phyloP scores from a whole-genome alignment of 1,140 invertebrate species.

The Drosophila novamexicana region DNA sequence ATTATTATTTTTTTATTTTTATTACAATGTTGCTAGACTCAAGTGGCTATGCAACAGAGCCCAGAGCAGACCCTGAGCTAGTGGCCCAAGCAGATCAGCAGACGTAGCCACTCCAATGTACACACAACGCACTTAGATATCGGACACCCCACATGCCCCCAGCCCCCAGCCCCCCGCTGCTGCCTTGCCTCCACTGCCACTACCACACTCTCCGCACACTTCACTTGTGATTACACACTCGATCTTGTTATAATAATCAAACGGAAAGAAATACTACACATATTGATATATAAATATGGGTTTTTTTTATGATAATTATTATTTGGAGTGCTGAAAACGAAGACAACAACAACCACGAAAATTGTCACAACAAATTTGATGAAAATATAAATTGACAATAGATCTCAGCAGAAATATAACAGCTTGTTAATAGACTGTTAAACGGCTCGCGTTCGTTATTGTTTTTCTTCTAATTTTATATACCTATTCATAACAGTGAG shows the following conservation, averaged over 20 bases:
- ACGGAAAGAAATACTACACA: slow-evolving; percentile 49
- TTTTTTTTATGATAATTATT: slow-evolving; percentile 75
- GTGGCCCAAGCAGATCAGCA: slow-evolving; percentile 26
- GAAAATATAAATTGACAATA: background rate
- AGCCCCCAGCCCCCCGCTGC: background rate
- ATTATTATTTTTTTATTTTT: slow-evolving; percentile 58
- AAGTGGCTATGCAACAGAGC: slow-evolving; percentile 56
- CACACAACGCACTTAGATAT: slow-evolving; percentile 53
- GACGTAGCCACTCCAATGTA: slow-evolving; percentile 70
- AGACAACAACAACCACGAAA: slow-evolving; percentile 33
- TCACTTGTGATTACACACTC: slow-evolving; percentile 66
- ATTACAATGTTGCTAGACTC: slow-evolving; percentile 50
- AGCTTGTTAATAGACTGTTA: background rate
- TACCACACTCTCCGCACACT: slow-evolving; percentile 13
- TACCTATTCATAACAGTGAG: background rate
- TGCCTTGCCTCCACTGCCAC: background rate
- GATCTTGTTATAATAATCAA: slow-evolving; percentile 58
- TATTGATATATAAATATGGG: slow-evolving; percentile 37
- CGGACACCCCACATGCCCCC: slow-evolving; percentile 4
- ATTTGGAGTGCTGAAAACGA: slow-evolving; percentile 58
- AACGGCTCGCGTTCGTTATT: background rate
- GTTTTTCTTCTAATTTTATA: slow-evolving; percentile 1
- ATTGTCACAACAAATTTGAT: slow-evolving; percentile 20
- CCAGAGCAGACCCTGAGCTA: slow-evolving; percentile 46
- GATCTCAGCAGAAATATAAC: slow-evolving; percentile 4